These are phyloP conservation scores for Sitophilus oryzae DNA, from an alignment of 1,140 invertebrate genomes.

Conservation along the genomic window DNA sequence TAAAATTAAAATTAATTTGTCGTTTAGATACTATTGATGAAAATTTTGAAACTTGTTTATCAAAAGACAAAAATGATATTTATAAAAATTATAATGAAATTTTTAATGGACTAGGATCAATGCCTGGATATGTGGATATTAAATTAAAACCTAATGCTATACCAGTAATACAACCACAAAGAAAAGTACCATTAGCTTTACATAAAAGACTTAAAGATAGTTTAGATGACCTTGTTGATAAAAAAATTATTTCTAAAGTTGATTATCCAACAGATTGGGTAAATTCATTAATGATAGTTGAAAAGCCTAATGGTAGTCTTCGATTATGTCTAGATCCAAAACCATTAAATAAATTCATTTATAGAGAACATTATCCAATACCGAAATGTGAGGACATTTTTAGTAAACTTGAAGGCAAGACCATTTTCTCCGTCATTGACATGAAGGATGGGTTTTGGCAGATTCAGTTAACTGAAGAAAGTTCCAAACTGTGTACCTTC, in stretches of 20 bases:
- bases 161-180: slow-evolving; percentile 21
- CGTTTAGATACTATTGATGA: too few relatives aligned
- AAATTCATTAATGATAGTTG: slow-evolving; percentile 7
- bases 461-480: slow-evolving; percentile 41
- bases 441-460: slow-evolving; percentile 33
- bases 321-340: slow-evolving; percentile 3
- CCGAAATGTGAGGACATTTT: neutral
- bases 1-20: too few relatives aligned
- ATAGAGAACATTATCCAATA: neutral
- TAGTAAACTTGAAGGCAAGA: neutral
- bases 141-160: slow-evolving; percentile 2
- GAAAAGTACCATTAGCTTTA: slow-evolving; percentile 33
- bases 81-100: slow-evolving; percentile 1
- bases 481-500: slow-evolving; percentile 44
- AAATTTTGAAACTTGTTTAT: too few relatives aligned
- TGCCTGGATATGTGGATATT: neutral
- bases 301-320: neutral
- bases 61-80: too few relatives aligned
- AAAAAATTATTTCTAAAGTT: slow-evolving; percentile 4
- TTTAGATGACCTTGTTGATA: neutral
- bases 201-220: neutral
- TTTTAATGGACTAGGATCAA: slow-evolving; percentile 7
- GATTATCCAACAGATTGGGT: slow-evolving; percentile 11
- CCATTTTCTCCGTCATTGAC: neutral
- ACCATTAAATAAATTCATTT: slow-evolving; percentile 1